Evolutionary conservation across 2,888 invertebrate species (phyloP).

Genomic region (Himalopsyche kuldschensis): DNA sequence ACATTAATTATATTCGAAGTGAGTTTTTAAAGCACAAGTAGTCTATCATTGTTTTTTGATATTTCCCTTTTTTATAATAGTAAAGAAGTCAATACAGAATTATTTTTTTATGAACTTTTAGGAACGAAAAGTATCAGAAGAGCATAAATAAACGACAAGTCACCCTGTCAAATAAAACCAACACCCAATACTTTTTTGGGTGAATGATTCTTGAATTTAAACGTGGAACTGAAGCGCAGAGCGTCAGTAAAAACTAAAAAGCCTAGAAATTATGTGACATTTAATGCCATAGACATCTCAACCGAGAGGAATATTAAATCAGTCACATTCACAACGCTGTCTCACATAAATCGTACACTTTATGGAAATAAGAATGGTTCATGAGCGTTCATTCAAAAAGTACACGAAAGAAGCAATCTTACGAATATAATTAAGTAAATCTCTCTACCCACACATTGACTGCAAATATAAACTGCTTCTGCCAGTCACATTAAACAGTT

Average conservation of each 20-base stretch:
- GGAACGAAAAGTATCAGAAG: background rate
- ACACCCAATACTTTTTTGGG: conserved; percentile 17
- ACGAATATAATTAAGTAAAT: background rate
- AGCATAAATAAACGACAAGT: conserved; percentile 1
- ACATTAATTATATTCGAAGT: too few relatives aligned
- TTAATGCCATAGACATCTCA: conserved; percentile 32
- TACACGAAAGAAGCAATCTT: background rate
- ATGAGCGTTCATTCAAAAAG: conserved; percentile 20
- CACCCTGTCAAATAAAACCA: conserved; percentile 26
- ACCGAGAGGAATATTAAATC: conserved; percentile 34
- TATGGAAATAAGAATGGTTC: conserved; percentile 33
- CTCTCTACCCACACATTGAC: background rate
- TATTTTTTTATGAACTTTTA: background rate
- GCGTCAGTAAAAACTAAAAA: conserved; percentile 17
- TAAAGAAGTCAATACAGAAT: too few relatives aligned
- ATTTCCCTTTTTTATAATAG: too few relatives aligned
- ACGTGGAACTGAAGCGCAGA: conserved; percentile 12
- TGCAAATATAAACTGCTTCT: background rate
- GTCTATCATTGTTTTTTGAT: too few relatives aligned
- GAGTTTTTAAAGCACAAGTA: too few relatives aligned
- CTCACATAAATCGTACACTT: conserved; percentile 34
- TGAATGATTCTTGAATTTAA: conserved; percentile 27
- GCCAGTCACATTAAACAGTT: too few relatives aligned
- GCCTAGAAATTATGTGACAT: conserved; percentile 38
- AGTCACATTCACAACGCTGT: conserved; percentile 21